These are phyloP conservation scores for Calliphora vomitoria DNA, from an alignment of 2,888 invertebrate species.

Conservation along the genomic window DNA sequence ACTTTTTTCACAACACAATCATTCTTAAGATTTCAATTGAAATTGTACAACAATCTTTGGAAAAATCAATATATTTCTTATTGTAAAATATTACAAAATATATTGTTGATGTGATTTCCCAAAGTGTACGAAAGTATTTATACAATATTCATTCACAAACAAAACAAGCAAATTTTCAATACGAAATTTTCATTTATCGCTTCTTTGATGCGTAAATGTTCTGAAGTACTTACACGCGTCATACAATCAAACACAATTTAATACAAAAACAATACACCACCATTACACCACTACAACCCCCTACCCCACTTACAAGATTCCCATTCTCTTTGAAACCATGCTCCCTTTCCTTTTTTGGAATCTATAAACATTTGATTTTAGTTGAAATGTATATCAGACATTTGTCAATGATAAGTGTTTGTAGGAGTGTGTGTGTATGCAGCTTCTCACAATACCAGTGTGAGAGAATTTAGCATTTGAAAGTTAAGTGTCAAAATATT, in stretches of 20 bases:
- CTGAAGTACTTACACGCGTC: slow-evolving; percentile 75
- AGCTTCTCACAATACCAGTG: not conserved
- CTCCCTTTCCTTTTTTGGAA: not conserved
- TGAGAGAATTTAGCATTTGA: slow-evolving; percentile 70
- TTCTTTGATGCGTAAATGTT: slow-evolving; percentile 66
- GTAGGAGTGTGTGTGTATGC: not conserved
- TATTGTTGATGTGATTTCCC: not conserved
- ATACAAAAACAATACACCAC: slow-evolving; percentile 37
- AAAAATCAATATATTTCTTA: too few relatives aligned
- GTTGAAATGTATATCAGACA: slow-evolving; percentile 28
- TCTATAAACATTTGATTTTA: slow-evolving; percentile 44
- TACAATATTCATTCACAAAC: slow-evolving; percentile 7
- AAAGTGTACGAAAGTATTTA: not conserved
- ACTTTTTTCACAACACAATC: too few relatives aligned
- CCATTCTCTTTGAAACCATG: not conserved
- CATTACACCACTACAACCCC: slow-evolving; percentile 21
- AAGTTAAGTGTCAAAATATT: slow-evolving; percentile 81
- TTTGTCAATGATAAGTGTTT: not conserved
- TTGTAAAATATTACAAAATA: too few relatives aligned
- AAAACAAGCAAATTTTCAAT: slow-evolving; percentile 26
- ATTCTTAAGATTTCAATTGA: too few relatives aligned
- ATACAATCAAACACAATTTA: slow-evolving; percentile 71
- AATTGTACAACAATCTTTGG: too few relatives aligned
- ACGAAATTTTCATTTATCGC: slow-evolving; percentile 62
- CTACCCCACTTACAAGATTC: not conserved